Base-by-base conservation (phyloP, 2,113 vertebrate genomes). In the Python bivittatus region DNA sequence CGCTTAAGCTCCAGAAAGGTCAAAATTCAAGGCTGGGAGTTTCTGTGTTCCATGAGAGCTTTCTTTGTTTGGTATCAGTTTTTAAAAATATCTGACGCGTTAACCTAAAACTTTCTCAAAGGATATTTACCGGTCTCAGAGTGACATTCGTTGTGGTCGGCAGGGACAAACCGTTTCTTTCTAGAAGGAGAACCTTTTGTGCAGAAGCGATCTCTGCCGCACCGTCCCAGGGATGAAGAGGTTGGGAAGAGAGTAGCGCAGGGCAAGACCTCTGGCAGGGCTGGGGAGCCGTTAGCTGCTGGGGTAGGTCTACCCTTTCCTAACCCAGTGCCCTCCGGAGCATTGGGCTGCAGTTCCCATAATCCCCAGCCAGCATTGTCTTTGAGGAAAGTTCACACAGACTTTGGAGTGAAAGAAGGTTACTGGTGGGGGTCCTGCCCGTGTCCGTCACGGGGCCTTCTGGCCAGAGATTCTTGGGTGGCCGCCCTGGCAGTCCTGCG, bases 21-120 rank as follows among this genome's bases (percentile, higher is more conserved):
- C 68, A 79, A 9, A 79, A 22, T 2, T 38, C 68, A 20, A 72
- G 68, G 68, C 68, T 38, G n/a, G n/a, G n/a, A 1, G 68, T 20
- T 0, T 20, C 61, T 64, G 23, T 27, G 0, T 64, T 64, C 25
- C 27, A 1, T 29, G 11, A 27, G 27, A 10, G 29, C 27, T 12
- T n/a, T 38, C 68, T 6, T 33, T 6, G 7, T 3, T 0, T 8
- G 2, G 7, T 3, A 0, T 8, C 6, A 3, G 33, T 0, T n/a
- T 38, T 38, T 3, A 2, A 3, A 42, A 17, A 8, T 22, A 33
- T 22, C 33, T 22, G 15, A 1, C 33, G 0, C 29, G n/a, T n/a
- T n/a, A 20, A 1, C 17, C 4, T 58, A 20, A 58, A 22, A 5
- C 57, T 20, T 0, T 20, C 17, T 58, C 11, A 6, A 12, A 25